Evolutionary conservation across 2,888 invertebrate species (phyloP), one percentile per base, ranked within the genome.

Genomic region (Dolichopus griseipennis): DNA sequence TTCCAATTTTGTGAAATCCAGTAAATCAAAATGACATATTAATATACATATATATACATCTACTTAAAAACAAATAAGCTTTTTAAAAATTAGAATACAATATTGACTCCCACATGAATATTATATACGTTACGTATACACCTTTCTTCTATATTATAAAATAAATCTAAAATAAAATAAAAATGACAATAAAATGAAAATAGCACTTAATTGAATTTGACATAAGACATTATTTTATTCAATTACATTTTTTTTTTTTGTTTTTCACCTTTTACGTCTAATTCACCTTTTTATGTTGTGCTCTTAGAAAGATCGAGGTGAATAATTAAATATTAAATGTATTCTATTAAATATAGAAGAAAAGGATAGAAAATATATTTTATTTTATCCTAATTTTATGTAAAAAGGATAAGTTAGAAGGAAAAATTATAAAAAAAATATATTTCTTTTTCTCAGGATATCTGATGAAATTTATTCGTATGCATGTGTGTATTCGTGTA

Each of bases 21-120:
- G 52, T 52, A 52, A 52, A 52, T 52, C 52, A 52, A 52, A 52
- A 52, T 52, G 52, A 52, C 18, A 52, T 18, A 52, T 52, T 52
- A 52, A 52, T 52, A n/a, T 18, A 52, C 18, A 52, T 52, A 37
- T 12, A 37, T 37, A 37, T 37, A 37, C 37, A 7, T 7, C 4
- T 37, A 37, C 8, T 1, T 37, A 37, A 7, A 37, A 37, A 37
- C 8, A 37, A 37, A 37, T 2, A 7, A 37, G 37, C 12, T 37
- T 37, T 7, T 9, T 37, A 27, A 27, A n/a, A 27, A 27, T 27
- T 27, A 27, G 27, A 27, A 27, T 27, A 27, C 27, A 27, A 27
- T 4, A 27, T 12, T 37, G 37, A 37, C 37, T 10, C 37, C 37
- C 37, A 37, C 2, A 37, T 37, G 37, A 37, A 37, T 10, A 37